phyloP scores from a whole-genome alignment of 2,797 vertebrate genomes.

The Myotis daubentonii region DNA sequence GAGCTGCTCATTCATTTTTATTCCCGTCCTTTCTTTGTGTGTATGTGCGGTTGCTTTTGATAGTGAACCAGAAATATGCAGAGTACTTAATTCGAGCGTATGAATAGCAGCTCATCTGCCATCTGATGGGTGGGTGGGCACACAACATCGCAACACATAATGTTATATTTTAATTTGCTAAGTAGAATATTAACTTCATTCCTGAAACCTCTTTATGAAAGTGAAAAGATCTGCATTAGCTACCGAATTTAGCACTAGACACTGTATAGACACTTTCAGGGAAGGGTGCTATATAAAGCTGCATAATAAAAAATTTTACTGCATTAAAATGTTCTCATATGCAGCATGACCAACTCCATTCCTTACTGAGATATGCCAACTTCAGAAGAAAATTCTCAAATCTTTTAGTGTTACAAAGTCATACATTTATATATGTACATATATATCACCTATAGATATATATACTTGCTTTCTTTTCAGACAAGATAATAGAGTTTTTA shows the following conservation, averaged over 20 bases:
- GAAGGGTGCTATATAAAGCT: background rate
- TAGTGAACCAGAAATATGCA: conserved; percentile 15
- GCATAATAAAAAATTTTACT: conserved; percentile 4
- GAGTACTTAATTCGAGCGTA: background rate
- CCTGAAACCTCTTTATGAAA: conserved; percentile 45
- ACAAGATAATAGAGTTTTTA: conserved; percentile 35
- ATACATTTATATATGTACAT: background rate
- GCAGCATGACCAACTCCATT: background rate
- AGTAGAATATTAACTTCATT: conserved; percentile 53
- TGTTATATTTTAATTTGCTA: conserved; percentile 63
- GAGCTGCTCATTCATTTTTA: conserved; percentile 36
- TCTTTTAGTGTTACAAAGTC: background rate
- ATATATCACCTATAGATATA: background rate
- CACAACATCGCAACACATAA: background rate
- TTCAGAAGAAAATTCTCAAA: background rate
- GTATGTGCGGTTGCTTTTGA: conserved; percentile 5
- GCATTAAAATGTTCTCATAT: conserved; percentile 27
- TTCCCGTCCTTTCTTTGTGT: background rate
- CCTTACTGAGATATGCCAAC: background rate
- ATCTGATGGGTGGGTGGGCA: conserved; percentile 37
- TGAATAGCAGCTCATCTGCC: conserved; percentile 38
- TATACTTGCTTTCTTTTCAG: conserved; percentile 27
- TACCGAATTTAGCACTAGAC: conserved; percentile 28
- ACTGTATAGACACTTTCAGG: background rate
- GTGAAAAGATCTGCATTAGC: conserved; percentile 45